Evolutionary conservation across 1,140 invertebrate species (phyloP), one percentile per base, ranked within the genome.

Genomic region (Heliconius melpomene): DNA sequence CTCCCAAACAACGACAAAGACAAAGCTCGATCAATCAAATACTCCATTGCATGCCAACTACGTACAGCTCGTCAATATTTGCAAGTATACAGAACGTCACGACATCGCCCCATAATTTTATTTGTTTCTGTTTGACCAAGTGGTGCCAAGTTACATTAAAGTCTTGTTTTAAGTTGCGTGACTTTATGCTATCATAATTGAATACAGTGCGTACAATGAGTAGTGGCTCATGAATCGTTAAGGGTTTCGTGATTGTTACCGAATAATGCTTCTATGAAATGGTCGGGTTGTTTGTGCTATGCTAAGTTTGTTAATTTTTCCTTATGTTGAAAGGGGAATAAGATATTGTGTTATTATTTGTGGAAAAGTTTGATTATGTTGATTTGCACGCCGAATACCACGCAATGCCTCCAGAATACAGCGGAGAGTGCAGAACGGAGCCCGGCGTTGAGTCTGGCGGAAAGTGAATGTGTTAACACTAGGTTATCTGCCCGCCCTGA

Each of bases 21-120:
- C 85, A 88, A 87, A 81, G 84, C 87, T 79, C 89, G 87, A 93
- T 93, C 91, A 93, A 93, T 93, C 91, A 92, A 88, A 90, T 87
- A 86, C 88, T 82, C 83, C 88, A 88, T 88, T 86, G 87, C 86
- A 83, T 80, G 85, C 79, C 82, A 83, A 83, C 85, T 84, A 52
- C 18, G 50, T 52, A 52, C 50, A 20, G 50, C 79, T 73, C 70
- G 88, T 89, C 88, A 93, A 93, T 91, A 92, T 93, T 93, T 91
- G 88, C 89, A 80, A 85, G 83, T 84, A 81, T 73, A 82, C 75
- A 80, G 77, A 72, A 78, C 82, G 85, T 86, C 90, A 91, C 91
- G 90, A 89, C 87, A 88, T 86, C 82, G 77, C 84, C 83, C 83
- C 77, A 78, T 80, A 72, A 80, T 50, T 75, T 81, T 91, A 88